phyloP scores from a whole-genome alignment of 2,888 invertebrate genomes.

The Malacosoma neustria region DNA sequence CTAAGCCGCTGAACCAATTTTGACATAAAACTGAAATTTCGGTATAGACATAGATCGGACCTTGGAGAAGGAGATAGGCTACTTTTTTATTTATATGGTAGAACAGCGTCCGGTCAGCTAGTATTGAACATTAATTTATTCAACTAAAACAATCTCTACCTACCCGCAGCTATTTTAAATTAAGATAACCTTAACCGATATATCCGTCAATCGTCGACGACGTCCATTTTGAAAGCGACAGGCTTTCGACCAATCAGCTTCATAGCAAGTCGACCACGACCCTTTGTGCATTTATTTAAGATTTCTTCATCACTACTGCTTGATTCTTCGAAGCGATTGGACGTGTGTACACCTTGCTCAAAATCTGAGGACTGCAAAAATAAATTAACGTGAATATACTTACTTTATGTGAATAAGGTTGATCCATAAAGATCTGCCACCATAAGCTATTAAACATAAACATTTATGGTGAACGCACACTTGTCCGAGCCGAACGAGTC shows the following conservation, averaged over 20 bases:
- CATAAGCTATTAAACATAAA: neutral
- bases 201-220: constrained; percentile 52
- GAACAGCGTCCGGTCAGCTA: too few relatives aligned
- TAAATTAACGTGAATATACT: constrained; percentile 2
- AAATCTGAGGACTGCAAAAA: constrained; percentile 35
- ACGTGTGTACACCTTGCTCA: constrained; percentile 12
- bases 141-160: neutral
- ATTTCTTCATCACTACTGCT: constrained; percentile 65
- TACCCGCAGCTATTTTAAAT: too few relatives aligned
- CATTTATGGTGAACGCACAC: too few relatives aligned
- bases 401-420: neutral
- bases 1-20: too few relatives aligned
- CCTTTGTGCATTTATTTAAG: constrained; percentile 39
- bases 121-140: constrained; percentile 3
- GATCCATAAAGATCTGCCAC: neutral
- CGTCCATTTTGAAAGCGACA: constrained; percentile 55
- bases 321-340: constrained; percentile 48
- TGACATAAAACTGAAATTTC: too few relatives aligned
- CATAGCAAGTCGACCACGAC: constrained; percentile 52
- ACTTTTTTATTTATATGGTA: too few relatives aligned
- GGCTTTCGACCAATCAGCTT: constrained; percentile 51
- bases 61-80: too few relatives aligned
- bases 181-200: too few relatives aligned
- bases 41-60: too few relatives aligned
- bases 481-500: too few relatives aligned